Evolutionary conservation across 2,113 vertebrate genomes (phyloP).

Genomic region (Amphilophus citrinellus): DNA sequence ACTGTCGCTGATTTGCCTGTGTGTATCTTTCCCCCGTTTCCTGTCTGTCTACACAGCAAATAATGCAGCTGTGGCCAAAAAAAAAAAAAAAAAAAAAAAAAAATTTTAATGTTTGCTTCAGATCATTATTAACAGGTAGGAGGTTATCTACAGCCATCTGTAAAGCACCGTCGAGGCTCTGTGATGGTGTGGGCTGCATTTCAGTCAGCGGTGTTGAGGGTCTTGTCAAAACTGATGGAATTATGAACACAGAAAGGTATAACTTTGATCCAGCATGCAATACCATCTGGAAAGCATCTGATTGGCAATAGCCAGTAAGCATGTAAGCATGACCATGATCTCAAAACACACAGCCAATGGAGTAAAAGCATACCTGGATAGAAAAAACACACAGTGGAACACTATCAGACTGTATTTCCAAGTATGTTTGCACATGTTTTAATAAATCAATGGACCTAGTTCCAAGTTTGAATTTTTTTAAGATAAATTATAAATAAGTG

Average conservation of each 20-base stretch:
- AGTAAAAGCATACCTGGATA: neutral
- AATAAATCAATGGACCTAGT: neutral
- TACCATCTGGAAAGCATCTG: neutral
- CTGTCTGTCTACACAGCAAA: no score
- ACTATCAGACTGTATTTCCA: neutral
- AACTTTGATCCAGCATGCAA: neutral
- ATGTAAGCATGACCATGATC: neutral
- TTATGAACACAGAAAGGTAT: neutral
- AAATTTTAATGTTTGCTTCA: neutral
- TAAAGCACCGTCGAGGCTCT: neutral
- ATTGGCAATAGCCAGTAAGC: neutral
- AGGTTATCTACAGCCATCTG: neutral
- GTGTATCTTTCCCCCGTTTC: no score
- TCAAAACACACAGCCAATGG: neutral
- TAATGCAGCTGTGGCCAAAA: no score
- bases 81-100: no score
- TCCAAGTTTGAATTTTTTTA: neutral
- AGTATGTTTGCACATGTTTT: neutral
- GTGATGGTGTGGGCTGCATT: no score
- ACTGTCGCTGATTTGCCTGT: no score
- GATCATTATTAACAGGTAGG: neutral
- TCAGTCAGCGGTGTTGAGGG: no score
- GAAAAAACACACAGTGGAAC: neutral
- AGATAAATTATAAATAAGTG: neutral
- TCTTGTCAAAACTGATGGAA: no score